Conservation (phyloP, 1,140 invertebrate genomes). For the Hyles vespertilio region DNA sequence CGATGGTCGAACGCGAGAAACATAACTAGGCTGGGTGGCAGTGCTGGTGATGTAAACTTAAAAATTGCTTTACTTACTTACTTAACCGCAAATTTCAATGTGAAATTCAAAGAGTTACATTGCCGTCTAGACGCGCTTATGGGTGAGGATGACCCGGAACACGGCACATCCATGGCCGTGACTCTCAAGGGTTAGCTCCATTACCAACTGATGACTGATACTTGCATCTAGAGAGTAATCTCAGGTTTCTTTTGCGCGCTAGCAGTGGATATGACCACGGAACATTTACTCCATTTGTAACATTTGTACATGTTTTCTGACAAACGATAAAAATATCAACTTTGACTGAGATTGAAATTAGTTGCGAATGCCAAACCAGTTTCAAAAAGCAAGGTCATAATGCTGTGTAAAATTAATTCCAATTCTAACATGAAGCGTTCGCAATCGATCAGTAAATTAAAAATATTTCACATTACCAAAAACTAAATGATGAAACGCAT, state of each 20-base stretch:
- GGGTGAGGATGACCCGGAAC: slow-evolving; percentile 61
- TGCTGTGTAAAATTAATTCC: slow-evolving; percentile 38
- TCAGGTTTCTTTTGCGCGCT: too few species aligned
- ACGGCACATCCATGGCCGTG: slow-evolving; percentile 36
- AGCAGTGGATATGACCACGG: too few species aligned
- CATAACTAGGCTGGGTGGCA: slow-evolving; percentile 71
- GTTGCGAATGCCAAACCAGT: slow-evolving; percentile 62
- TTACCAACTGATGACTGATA: neutral
- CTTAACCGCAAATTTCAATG: slow-evolving; percentile 61
- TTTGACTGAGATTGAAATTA: slow-evolving; percentile 34
- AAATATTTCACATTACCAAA: too few species aligned
- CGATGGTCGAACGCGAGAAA: slow-evolving; percentile 72
- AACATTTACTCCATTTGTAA: too few species aligned
- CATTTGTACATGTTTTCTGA: too few species aligned
- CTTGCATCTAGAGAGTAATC: too few species aligned
- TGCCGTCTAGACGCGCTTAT: slow-evolving; percentile 34
- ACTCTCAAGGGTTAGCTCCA: slow-evolving; percentile 18
- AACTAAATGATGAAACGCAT: too few species aligned
- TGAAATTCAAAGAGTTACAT: slow-evolving; percentile 63
- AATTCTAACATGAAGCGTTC: slow-evolving; percentile 30
- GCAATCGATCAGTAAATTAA: neutral
- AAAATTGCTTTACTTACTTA: slow-evolving; percentile 74
- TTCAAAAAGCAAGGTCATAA: slow-evolving; percentile 53
- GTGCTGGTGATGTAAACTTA: slow-evolving; percentile 71
- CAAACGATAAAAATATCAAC: slow-evolving; percentile 12